These are phyloP conservation scores for Macaria notata DNA, from an alignment of 2,888 invertebrate genomes.

Conservation along the genomic window DNA sequence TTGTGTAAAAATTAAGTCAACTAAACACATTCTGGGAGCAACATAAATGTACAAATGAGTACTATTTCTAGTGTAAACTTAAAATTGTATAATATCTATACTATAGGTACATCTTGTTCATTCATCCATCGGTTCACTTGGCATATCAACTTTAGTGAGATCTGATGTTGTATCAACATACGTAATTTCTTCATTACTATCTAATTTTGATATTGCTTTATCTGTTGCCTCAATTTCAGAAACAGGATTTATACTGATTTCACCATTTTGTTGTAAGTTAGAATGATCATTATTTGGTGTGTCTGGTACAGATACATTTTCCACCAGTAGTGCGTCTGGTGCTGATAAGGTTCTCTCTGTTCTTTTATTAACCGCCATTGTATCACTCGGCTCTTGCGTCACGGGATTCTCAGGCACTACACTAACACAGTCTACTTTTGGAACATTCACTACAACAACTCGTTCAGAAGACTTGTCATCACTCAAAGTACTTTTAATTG, in stretches of 20 bases:
- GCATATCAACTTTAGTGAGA: too few relatives aligned
- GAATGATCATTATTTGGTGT: constrained; percentile 3
- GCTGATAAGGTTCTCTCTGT: neutral
- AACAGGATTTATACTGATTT: constrained; percentile 1
- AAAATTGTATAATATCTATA: neutral
- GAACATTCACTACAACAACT: constrained; percentile 69
- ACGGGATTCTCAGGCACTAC: constrained; percentile 32
- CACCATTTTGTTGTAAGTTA: constrained; percentile 11
- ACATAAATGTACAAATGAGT: constrained; percentile 14
- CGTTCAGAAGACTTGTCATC: constrained; percentile 62
- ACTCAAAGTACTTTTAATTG: constrained; percentile 49
- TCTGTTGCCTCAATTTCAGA: constrained; percentile 1
- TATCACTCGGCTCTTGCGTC: constrained; percentile 18
- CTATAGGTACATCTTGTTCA: too few relatives aligned
- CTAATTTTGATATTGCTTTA: neutral
- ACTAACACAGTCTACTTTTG: constrained; percentile 60
- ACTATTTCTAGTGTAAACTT: constrained; percentile 8
- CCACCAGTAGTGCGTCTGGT: constrained; percentile 26
- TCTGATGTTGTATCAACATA: too few relatives aligned
- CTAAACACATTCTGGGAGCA: constrained; percentile 14
- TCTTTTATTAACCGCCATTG: constrained; percentile 2
- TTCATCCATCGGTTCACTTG: too few relatives aligned
- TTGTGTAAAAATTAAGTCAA: constrained; percentile 9
- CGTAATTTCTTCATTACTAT: neutral
- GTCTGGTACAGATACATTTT: constrained; percentile 1